Percentiles rank a stretch among this genome's conserved stretches.
Conservation (phyloP, 2,797 vertebrate genomes). For the Siniperca undulata region DNA sequence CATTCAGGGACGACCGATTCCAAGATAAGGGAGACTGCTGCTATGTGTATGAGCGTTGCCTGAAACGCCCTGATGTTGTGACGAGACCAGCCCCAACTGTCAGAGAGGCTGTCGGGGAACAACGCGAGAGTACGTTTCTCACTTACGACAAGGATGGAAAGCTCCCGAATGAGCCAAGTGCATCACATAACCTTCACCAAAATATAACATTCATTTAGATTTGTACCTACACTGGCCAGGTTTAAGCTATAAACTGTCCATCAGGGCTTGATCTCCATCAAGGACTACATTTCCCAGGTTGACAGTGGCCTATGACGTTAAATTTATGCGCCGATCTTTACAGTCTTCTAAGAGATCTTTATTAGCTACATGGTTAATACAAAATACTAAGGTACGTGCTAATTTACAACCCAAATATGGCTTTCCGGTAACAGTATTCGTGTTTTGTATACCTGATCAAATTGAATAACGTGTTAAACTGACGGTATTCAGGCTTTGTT, state of each 20-base stretch:
- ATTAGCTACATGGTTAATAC: slow-evolving; percentile 68
- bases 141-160: neutral
- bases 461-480: neutral
- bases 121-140: slow-evolving; percentile 68
- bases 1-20: slow-evolving; percentile 51
- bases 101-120: slow-evolving; percentile 32
- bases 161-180: fast-evolving
- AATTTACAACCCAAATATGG: neutral
- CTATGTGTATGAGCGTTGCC: slow-evolving; percentile 40
- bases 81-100: slow-evolving; percentile 66
- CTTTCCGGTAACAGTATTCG: neutral
- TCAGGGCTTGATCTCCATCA: fast-evolving
- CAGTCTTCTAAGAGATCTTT: slow-evolving; percentile 42
- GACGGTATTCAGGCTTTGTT: neutral
- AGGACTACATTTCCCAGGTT: slow-evolving; percentile 76
- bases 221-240: fast-evolving
- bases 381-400: slow-evolving; percentile 75
- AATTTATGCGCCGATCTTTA: slow-evolving; percentile 57
- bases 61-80: slow-evolving; percentile 79
- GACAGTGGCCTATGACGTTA: slow-evolving; percentile 49
- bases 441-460: neutral
- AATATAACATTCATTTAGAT: neutral
- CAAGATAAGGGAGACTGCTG: slow-evolving; percentile 31
- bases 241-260: neutral
- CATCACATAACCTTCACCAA: neutral